Evolutionary conservation across 2,113 vertebrate species (phyloP).

Genomic region (Butorides virescens): DNA sequence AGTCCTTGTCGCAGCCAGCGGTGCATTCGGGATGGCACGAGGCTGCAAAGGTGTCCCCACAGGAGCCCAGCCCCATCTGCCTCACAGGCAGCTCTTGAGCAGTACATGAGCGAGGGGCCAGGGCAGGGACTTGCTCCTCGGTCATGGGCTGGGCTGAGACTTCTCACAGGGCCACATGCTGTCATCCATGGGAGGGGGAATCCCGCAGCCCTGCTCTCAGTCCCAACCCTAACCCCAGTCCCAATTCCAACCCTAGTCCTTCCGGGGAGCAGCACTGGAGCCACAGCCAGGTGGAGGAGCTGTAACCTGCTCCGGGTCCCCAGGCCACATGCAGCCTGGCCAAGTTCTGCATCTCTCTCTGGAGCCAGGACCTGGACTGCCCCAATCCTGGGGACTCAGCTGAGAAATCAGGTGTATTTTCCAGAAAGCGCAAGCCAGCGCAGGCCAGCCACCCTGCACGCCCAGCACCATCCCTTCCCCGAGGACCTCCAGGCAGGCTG

Average conservation of each 20-base stretch:
- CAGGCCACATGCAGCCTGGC: not conserved
- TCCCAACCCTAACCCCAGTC: not conserved
- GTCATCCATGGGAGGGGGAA: not conserved
- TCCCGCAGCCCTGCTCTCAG: not conserved
- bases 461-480: not conserved
- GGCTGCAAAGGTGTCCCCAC: not conserved
- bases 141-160: not conserved
- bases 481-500: not conserved
- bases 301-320: not conserved
- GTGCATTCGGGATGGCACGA: not conserved
- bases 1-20: not conserved
- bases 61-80: not conserved
- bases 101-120: rapidly evolving
- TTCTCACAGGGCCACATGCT: not conserved
- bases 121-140: not conserved
- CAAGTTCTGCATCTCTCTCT: not conserved
- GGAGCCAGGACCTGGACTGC: not conserved
- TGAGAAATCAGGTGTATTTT: not conserved
- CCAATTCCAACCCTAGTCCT: not conserved
- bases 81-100: rapidly evolving
- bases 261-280: not conserved
- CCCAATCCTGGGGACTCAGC: not conserved
- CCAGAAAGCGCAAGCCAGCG: rapidly evolving
- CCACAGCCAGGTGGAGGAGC: not conserved
- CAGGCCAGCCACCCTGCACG: not conserved